Base-by-base conservation (phyloP, 2,888 invertebrate species). In the Netelia fuscicornis region DNA sequence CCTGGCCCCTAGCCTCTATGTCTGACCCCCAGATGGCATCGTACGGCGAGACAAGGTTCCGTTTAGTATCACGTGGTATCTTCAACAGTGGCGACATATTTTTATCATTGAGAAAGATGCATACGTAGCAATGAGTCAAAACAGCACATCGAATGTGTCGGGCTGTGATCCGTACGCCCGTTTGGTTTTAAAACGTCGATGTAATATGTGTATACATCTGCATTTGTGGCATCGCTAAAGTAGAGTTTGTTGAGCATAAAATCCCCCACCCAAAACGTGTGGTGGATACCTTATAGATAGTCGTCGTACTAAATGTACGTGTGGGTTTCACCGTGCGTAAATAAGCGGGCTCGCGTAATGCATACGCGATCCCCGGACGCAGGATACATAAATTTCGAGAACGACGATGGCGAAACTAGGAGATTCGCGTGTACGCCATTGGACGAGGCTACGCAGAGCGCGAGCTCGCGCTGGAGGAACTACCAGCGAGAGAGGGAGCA, bases 311-410 rank as follows among this genome's bases (percentile, higher is more conserved):
- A 77, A 76, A 81, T 60, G 84, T 77, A 78, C 75, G 82, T 76
- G 80, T 82, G 85, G 81, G 82, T 81, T 72, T 83, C 85, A 86
- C 87, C 89, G 88, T 87, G 89, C 87, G 90, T 89, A 88, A 90
- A 90, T 90, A 91, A 89, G 89, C 82, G 71, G 56, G 71, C 71
- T 72, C 72, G 81, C 77, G 81, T 84, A 84, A 81, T 72, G 89
- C 88, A 87, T 86, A 81, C 81, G 81, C 86, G 83, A 83, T 86
- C 70, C 81, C 67, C 83, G 86, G 71, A 82, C 77, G 74, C 85
- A 88, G 90, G 90, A 91, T 90, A 89, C 90, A 90, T 91, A 91
- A 91, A 91, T 91, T 89, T 88, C 81, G 77, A 71, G 86, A 84
- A 80, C 89, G 87, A 87, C 77, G 86, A 83, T 81, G 84, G 80